phyloP scores from a whole-genome alignment of 1,140 invertebrate genomes.

The Drosophila nigromelanica region DNA sequence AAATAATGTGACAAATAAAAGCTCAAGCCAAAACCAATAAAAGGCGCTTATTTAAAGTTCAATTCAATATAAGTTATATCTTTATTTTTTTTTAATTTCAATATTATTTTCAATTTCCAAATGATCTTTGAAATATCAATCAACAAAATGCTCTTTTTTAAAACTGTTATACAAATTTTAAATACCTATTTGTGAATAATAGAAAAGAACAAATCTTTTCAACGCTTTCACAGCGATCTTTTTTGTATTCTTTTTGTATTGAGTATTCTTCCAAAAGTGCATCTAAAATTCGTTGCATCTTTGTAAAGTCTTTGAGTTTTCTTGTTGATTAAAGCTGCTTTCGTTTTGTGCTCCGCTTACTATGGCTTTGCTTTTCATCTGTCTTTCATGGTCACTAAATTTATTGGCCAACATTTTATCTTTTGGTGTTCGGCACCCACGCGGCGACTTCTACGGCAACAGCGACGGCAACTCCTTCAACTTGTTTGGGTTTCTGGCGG shows the following conservation, averaged over 20 bases:
- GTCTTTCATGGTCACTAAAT: constrained; percentile 72
- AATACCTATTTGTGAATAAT: too few relatives aligned
- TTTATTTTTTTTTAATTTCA: too few relatives aligned
- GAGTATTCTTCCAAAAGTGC: constrained; percentile 19
- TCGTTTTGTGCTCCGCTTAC: constrained; percentile 44
- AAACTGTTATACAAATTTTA: too few relatives aligned
- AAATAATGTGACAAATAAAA: too few relatives aligned
- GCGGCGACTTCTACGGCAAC: constrained; percentile 23
- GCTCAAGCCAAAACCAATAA: too few relatives aligned
- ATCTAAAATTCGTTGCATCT: constrained; percentile 41
- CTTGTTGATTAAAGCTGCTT: constrained; percentile 56
- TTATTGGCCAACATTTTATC: constrained; percentile 79
- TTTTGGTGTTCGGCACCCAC: constrained; percentile 47
- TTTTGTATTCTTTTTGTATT: neutral
- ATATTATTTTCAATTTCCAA: too few relatives aligned
- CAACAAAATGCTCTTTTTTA: too few relatives aligned
- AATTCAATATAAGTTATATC: too few relatives aligned
- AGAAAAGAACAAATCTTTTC: too few relatives aligned
- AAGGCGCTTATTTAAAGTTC: too few relatives aligned
- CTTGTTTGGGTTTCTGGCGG: constrained; percentile 50
- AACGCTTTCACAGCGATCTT: too few relatives aligned
- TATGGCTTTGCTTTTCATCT: constrained; percentile 46
- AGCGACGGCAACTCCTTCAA: constrained; percentile 46
- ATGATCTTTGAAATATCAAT: too few relatives aligned
- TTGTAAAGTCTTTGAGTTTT: neutral